A percentile compares a stretch with the other conserved stretches of the same genome.
Conservation (phyloP, 1,140 invertebrate genomes). For the Frieseomelitta varia region DNA sequence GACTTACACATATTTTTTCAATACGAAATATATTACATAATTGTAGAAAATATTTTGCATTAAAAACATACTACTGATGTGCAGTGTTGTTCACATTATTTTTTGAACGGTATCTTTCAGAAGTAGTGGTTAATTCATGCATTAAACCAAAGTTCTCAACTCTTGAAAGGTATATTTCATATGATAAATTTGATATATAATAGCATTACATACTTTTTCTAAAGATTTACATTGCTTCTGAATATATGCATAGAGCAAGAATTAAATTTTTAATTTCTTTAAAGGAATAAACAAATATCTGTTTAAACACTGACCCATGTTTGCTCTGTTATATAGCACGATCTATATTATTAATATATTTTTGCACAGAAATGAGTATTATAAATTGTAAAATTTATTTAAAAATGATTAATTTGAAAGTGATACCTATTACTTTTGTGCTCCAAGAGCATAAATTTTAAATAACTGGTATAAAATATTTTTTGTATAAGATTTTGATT, state of each 20-base stretch:
- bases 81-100: neutral
- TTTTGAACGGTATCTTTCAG: slow-evolving; percentile 6
- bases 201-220: slow-evolving; percentile 44
- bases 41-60: neutral
- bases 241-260: slow-evolving; percentile 36
- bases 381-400: slow-evolving; percentile 18
- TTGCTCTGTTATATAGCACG: slow-evolving; percentile 42
- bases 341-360: slow-evolving; percentile 26
- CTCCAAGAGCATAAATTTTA: neutral
- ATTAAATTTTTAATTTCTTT: slow-evolving; percentile 31
- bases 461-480: slow-evolving; percentile 42
- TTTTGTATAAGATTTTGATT: slow-evolving; percentile 43
- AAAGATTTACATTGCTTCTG: slow-evolving; percentile 47
- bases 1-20: slow-evolving; percentile 5
- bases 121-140: slow-evolving; percentile 41
- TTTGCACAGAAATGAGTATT: slow-evolving; percentile 3
- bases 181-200: slow-evolving; percentile 49
- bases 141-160: slow-evolving; percentile 45
- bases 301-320: slow-evolving; percentile 50
- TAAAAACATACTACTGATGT: neutral
- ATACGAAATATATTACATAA: slow-evolving; percentile 9
- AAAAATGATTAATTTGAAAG: slow-evolving; percentile 22
- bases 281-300: slow-evolving; percentile 28
- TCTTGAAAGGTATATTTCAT: slow-evolving; percentile 51
- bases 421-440: slow-evolving; percentile 19